phyloP scores from a whole-genome alignment of 2,888 invertebrate genomes.

The Diachrysia chrysitis region DNA sequence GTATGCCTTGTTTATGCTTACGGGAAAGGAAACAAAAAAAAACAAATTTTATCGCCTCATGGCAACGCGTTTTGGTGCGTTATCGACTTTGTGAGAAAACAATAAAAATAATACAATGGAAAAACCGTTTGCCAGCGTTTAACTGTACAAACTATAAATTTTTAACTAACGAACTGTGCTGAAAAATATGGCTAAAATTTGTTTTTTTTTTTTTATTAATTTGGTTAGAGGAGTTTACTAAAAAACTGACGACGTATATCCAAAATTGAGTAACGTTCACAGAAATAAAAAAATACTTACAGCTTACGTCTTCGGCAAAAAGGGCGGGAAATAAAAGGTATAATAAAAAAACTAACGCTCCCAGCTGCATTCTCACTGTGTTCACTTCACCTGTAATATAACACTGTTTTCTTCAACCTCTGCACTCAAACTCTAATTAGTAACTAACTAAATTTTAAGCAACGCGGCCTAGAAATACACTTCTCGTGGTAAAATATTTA shows the following conservation, averaged over 20 bases:
- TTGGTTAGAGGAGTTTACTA: too few species aligned
- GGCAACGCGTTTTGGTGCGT: neutral
- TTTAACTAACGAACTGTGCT: neutral
- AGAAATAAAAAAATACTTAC: conserved; percentile 69
- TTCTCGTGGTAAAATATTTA: conserved; percentile 73
- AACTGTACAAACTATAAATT: neutral
- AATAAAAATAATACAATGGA: neutral
- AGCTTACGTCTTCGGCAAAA: conserved; percentile 82
- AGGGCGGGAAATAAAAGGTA: conserved; percentile 68
- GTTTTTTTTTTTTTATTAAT: too few species aligned
- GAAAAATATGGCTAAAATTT: too few species aligned
- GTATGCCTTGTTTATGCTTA: neutral
- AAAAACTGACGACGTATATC: neutral
- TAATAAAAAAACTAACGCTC: conserved; percentile 66
- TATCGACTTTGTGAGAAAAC: neutral
- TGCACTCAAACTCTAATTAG: conserved; percentile 14
- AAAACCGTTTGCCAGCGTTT: neutral
- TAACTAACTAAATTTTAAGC: conserved; percentile 45
- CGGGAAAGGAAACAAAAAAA: neutral
- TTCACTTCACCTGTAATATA: conserved; percentile 48
- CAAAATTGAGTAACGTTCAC: neutral
- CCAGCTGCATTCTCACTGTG: conserved; percentile 70
- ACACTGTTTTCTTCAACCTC: conserved; percentile 22
- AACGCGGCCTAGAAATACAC: conserved; percentile 74
- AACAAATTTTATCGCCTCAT: neutral